Evolutionary conservation across 2,888 invertebrate species (phyloP), one percentile per base, ranked within the genome.

Genomic region (Pseudococcus longispinus): DNA sequence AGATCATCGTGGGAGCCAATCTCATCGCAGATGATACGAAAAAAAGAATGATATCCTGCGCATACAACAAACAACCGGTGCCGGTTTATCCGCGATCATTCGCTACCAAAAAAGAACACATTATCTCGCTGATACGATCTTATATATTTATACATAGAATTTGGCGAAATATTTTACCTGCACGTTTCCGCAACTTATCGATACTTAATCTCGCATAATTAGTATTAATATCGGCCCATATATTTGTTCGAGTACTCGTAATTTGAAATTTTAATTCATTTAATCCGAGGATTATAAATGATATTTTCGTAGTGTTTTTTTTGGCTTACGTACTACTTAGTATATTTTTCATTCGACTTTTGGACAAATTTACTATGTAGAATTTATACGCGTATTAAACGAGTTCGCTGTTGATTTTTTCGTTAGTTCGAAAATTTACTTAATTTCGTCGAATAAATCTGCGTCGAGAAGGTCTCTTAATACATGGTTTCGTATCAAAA

Each of bases 141-240:
- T 6, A 5, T 5, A 60, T n/a, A 8, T n/a, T n/a, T n/a, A 6
- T n/a, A 23, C 1, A 3, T 60, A 23, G 60, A 60, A 60, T 23
- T 23, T 23, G 5, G 60, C 23, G 23, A 60, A 60, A 60, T 60
- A 60, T 60, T 60, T 60, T 60, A 60, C 23, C 46, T 37, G 8
- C 51, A 60, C 60, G 60, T 60, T 60, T 60, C 60, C 23, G 23
- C 8, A 60, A 60, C 23, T 60, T 60, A 60, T 60, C 23, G 23
- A 60, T 23, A 60, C 20, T 60, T 60, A 23, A 60, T 60, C 60
- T 60, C 60, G 60, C 60, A 60, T 60, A 60, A 60, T 60, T 60
- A 60, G 8, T 8, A 20, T 60, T 23, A 20, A 60, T 23, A 60
- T 60, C 23, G 60, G 15, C 60, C 60, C 60, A 60, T 60, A 60